Percentiles rank a stretch among this genome's conserved stretches.
These are phyloP conservation scores for Meloidogyne hapla DNA, from an alignment of 1,140 invertebrate species.

Conservation along the genomic window DNA sequence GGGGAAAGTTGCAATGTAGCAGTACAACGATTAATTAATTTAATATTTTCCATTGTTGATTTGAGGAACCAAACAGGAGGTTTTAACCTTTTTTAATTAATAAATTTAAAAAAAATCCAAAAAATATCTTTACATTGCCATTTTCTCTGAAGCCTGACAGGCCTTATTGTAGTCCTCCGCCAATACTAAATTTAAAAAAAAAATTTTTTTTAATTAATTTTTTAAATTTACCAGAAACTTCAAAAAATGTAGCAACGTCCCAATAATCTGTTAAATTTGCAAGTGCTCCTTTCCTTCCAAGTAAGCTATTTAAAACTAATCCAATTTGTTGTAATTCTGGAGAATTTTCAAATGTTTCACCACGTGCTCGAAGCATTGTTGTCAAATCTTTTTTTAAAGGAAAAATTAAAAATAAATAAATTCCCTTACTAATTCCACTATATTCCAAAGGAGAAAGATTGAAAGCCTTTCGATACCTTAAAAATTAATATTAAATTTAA, in stretches of 20 bases:
- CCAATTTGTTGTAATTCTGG: slow-evolving; percentile 84
- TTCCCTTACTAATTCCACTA: slow-evolving; percentile 81
- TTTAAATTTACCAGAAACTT: slow-evolving; percentile 74
- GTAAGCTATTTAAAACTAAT: slow-evolving; percentile 92
- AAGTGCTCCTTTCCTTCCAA: slow-evolving; percentile 94
- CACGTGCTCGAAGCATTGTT: slow-evolving; percentile 92
- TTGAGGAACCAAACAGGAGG: slow-evolving; percentile 98
- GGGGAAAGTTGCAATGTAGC: slow-evolving; percentile 58
- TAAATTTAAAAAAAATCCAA: neutral
- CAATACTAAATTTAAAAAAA: slow-evolving; percentile 71
- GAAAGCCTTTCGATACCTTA: slow-evolving; percentile 88
- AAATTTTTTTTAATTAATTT: neutral
- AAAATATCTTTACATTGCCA: slow-evolving; percentile 76
- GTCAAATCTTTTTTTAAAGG: slow-evolving; percentile 75
- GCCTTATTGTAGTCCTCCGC: slow-evolving; percentile 96
- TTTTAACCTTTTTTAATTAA: slow-evolving; percentile 71
- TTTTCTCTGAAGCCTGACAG: slow-evolving; percentile 93
- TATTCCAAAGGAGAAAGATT: slow-evolving; percentile 97
- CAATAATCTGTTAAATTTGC: slow-evolving; percentile 91
- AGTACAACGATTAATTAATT: slow-evolving; percentile 77
- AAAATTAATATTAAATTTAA: slow-evolving; percentile 28
- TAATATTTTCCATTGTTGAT: slow-evolving; percentile 95
- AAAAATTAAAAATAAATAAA: neutral
- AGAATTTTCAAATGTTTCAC: slow-evolving; percentile 88
- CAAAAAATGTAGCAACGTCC: slow-evolving; percentile 99